Base-by-base conservation (phyloP, 1,140 invertebrate genomes). In the Drosophila yakuba region DNA sequence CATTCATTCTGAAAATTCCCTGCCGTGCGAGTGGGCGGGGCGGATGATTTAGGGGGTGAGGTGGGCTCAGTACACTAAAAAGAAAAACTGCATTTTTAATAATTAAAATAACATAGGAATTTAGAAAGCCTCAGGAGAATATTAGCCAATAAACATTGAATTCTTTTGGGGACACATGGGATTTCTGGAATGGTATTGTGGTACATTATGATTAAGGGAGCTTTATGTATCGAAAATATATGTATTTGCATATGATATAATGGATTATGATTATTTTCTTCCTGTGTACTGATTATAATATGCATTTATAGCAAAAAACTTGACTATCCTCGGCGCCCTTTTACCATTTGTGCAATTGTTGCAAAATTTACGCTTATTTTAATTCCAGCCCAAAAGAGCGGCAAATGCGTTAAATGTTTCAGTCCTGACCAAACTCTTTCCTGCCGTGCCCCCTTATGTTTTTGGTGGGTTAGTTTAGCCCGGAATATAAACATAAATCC, bases 361-460 rank as follows among this genome's bases (percentile, higher is more conserved):
- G 84, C 84, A 84, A 78, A 89, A 89, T 89, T 72, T 89, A 78
- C 84, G 80, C 74, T 84, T 50, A 67, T 89, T 84, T 90, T 84
- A 88, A 88, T 88, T 84, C 17, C n/a, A 41, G 39, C 38, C 48
- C 51, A 43, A 62, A 59, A 36, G 54, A 52, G 72, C 78, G 57
- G 83, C 83, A 82, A 81, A 71, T 85, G 82, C 75, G 82, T 86
- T 83, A 62, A 88, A 81, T 85, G 73, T 85, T 60, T 38, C 48
- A 54, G 54, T 48, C 15, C 10, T 25, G 17, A 28, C 38, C 54
- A 28, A 28, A 28, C 54, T 11, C 36, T 39, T 71, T 61, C 39
- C 20, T 38, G 25, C 25, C 8, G 57, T 47, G 28, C 60, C 12
- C 39, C 14, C 15, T 63, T 50, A 32, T 44, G 67, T 52, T 66